Evolutionary conservation across 2,113 vertebrate species (phyloP).

Genomic region (Heloderma charlesbogerti): DNA sequence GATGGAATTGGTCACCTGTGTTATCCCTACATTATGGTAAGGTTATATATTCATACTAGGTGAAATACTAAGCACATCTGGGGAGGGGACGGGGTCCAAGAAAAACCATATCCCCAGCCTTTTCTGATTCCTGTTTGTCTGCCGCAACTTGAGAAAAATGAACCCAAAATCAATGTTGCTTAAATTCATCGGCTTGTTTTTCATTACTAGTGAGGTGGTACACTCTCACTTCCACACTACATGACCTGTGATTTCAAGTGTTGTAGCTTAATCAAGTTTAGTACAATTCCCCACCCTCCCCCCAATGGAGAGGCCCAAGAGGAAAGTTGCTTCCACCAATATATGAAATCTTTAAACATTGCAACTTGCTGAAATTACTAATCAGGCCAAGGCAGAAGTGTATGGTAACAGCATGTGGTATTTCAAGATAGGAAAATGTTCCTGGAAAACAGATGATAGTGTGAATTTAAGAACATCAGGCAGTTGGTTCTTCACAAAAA

Average conservation of each 20-base stretch:
- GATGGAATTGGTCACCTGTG: too few relatives aligned
- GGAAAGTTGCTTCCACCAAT: neutral
- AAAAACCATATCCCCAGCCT: neutral
- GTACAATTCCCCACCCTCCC: neutral
- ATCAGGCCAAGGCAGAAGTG: neutral
- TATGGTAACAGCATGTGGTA: neutral
- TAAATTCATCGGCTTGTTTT: neutral
- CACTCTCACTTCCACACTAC: neutral
- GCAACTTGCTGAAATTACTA: neutral
- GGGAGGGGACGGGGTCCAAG: neutral
- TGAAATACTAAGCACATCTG: conserved; percentile 10
- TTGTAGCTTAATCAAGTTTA: neutral
- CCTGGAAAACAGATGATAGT: neutral
- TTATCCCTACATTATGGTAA: too few relatives aligned
- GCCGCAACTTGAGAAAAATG: neutral
- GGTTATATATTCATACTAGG: neutral
- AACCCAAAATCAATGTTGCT: neutral
- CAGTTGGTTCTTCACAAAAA: conserved; percentile 15
- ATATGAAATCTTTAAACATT: neutral
- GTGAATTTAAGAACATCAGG: fast-evolving
- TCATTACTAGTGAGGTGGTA: neutral
- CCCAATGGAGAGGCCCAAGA: neutral
- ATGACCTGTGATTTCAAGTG: neutral
- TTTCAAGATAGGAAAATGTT: conserved; percentile 21
- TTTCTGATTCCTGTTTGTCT: neutral